Evolutionary conservation across 2,113 vertebrate species (phyloP).

Genomic region (Lontra canadensis): DNA sequence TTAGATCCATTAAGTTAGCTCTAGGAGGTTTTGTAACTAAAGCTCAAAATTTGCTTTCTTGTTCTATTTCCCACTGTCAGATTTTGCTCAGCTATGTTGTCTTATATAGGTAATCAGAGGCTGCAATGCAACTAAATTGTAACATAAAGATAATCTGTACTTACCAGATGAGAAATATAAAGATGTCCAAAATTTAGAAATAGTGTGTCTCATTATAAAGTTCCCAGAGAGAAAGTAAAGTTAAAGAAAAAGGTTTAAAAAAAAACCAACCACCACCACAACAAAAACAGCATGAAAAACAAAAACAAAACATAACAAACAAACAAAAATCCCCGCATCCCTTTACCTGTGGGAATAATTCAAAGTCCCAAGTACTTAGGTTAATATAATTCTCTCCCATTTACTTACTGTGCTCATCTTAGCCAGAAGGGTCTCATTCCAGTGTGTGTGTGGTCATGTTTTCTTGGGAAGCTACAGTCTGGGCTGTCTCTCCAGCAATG

Average conservation of each 20-base stretch:
- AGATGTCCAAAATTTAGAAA: not conserved
- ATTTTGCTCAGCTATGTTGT: not conserved
- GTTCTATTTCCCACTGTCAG: not conserved
- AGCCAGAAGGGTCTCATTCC: not conserved
- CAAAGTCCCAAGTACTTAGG: not conserved
- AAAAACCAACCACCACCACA: not conserved
- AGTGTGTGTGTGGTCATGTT: not conserved
- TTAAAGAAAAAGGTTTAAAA: not conserved
- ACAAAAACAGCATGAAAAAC: no score
- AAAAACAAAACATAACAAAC: no score
- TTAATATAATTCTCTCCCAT: not conserved
- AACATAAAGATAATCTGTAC: not conserved
- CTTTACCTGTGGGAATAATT: not conserved
- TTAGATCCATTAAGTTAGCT: not conserved
- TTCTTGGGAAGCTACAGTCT: not conserved
- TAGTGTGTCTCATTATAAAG: not conserved
- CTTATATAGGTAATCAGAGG: not conserved
- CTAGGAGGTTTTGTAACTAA: not conserved
- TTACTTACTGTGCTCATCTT: not conserved
- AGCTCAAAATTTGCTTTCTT: constrained; percentile 4
- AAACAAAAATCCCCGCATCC: no score
- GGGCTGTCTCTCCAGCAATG: not conserved
- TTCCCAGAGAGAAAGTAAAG: not conserved
- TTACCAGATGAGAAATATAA: not conserved
- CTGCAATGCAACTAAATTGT: not conserved